These are phyloP conservation scores for Myopa tessellatipennis DNA, from an alignment of 2,888 invertebrate species.

Conservation along the genomic window DNA sequence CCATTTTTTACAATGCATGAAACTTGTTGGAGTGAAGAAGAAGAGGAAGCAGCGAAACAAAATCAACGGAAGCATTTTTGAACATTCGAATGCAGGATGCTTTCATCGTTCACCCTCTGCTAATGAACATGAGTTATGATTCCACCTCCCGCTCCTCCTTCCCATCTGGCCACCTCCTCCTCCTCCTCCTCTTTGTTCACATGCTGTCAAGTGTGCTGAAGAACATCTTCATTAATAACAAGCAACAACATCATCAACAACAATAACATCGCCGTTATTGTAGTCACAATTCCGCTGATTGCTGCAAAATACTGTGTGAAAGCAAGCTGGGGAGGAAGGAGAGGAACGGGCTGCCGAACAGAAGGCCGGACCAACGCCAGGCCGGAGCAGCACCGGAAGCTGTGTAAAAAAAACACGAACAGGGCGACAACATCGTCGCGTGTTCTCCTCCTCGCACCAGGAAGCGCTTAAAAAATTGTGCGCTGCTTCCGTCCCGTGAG, in stretches of 20 bases:
- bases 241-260: not conserved
- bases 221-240: slow-evolving; percentile 14
- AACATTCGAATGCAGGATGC: too few species aligned
- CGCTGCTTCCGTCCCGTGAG: not conserved
- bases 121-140: slow-evolving; percentile 6
- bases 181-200: not conserved
- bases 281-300: not conserved
- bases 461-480: slow-evolving; percentile 13
- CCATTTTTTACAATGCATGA: too few species aligned
- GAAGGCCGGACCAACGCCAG: not conserved
- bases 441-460: not conserved
- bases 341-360: not conserved
- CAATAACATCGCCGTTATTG: not conserved
- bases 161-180: not conserved
- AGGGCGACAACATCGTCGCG: not conserved
- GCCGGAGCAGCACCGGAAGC: not conserved
- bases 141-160: not conserved
- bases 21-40: too few species aligned
- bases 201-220: not conserved
- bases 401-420: not conserved
- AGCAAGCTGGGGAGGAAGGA: not conserved
- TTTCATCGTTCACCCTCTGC: not conserved
- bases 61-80: too few species aligned
- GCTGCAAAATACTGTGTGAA: not conserved
- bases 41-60: too few species aligned